These are phyloP conservation scores for Catharus bicknelli DNA, from an alignment of 2,113 vertebrate species.

Conservation along the genomic window DNA sequence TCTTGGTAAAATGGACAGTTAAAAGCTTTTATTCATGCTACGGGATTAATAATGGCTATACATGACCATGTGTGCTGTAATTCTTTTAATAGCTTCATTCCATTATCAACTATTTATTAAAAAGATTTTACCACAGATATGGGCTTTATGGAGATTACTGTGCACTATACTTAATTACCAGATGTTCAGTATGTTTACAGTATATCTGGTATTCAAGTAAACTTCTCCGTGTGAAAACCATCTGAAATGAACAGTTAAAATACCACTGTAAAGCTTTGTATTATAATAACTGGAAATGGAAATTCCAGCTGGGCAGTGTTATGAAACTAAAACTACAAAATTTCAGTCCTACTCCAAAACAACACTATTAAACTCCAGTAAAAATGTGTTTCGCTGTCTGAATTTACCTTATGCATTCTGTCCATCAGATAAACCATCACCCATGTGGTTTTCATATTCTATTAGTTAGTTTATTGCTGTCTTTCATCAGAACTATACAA, in stretches of 20 bases:
- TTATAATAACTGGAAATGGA: slow-evolving; percentile 52
- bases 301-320: slow-evolving; percentile 50
- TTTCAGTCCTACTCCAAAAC: slow-evolving; percentile 7
- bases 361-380: background rate
- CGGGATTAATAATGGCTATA: slow-evolving; percentile 12
- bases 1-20: slow-evolving; percentile 23
- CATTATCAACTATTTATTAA: slow-evolving; percentile 68
- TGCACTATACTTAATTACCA: slow-evolving; percentile 65
- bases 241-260: slow-evolving; percentile 57
- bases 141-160: slow-evolving; percentile 58
- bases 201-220: slow-evolving; percentile 54
- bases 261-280: slow-evolving; percentile 8
- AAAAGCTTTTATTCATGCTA: slow-evolving; percentile 30
- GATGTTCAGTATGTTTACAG: slow-evolving; percentile 61
- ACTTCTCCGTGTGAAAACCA: slow-evolving; percentile 57
- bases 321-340: slow-evolving; percentile 31
- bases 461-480: background rate
- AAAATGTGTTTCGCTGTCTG: background rate
- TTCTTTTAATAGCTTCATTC: slow-evolving; percentile 60
- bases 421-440: background rate
- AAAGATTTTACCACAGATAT: slow-evolving; percentile 58
- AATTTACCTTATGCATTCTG: slow-evolving; percentile 6
- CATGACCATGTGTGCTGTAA: slow-evolving; percentile 35
- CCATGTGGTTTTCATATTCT: background rate
- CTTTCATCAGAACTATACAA: background rate